These are phyloP conservation scores for Cotesia chilonis DNA, from an alignment of 1,140 invertebrate species.

Conservation along the genomic window DNA sequence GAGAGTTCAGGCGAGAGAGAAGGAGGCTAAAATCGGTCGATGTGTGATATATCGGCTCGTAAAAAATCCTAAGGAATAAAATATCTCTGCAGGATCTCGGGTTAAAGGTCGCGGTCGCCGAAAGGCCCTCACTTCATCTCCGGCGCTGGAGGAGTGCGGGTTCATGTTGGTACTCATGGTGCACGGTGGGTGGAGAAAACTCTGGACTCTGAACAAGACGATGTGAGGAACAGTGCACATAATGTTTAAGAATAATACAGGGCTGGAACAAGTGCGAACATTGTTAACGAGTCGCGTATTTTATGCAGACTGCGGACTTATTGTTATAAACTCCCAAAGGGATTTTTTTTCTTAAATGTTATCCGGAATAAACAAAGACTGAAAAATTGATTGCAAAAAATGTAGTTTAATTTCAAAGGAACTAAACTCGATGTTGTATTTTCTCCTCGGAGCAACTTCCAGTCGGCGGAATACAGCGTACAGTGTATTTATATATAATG, in stretches of 20 bases:
- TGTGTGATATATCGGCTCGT: constrained; percentile 67
- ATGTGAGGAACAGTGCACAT: background rate
- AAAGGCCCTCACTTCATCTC: constrained; percentile 48
- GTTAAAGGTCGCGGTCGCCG: constrained; percentile 63
- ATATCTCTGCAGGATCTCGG: constrained; percentile 62
- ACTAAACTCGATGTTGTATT: background rate
- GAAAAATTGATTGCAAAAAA: constrained; percentile 24
- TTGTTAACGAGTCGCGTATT: constrained; percentile 66
- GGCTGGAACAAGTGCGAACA: constrained; percentile 60
- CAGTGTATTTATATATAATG: background rate
- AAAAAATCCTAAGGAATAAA: constrained; percentile 65
- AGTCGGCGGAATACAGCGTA: background rate
- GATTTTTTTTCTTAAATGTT: constrained; percentile 1
- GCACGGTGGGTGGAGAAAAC: constrained; percentile 41
- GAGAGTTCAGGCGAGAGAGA: constrained; percentile 40
- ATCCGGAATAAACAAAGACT: constrained; percentile 24
- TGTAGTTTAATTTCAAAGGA: constrained; percentile 17
- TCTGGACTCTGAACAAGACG: background rate
- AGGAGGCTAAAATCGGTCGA: constrained; percentile 48
- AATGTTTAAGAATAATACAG: constrained; percentile 3
- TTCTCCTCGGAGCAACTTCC: too few species aligned
- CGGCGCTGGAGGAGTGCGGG: background rate
- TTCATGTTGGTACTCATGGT: background rate
- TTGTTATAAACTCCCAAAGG: constrained; percentile 39
- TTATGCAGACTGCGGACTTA: constrained; percentile 33